A percentile compares a stretch with the other conserved stretches of the same genome.
phyloP scores from a whole-genome alignment of 2,888 invertebrate genomes.

The Trissolcus japonicus region DNA sequence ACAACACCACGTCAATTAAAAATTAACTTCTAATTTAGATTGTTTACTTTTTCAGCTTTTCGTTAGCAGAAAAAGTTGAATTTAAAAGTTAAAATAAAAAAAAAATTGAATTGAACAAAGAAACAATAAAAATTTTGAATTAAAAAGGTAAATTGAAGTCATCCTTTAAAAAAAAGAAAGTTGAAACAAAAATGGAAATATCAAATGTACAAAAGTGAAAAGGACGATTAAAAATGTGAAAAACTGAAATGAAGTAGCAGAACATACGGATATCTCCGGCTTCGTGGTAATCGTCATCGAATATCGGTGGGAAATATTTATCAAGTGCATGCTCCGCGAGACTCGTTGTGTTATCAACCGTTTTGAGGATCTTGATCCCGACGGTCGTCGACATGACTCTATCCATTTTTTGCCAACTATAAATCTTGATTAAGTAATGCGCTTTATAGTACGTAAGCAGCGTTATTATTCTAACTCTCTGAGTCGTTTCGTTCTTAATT shows the following conservation, averaged over 20 bases:
- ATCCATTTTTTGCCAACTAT: constrained; percentile 85
- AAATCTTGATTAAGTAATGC: constrained; percentile 80
- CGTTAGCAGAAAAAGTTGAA: too few relatives aligned
- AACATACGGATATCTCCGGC: constrained; percentile 34
- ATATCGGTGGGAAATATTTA: constrained; percentile 82
- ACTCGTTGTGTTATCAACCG: constrained; percentile 83
- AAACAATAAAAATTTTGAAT: too few relatives aligned
- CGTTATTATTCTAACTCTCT: constrained; percentile 66
- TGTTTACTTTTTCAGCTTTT: too few relatives aligned
- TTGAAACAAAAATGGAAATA: background rate
- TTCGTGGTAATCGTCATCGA: constrained; percentile 78
- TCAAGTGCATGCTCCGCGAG: constrained; percentile 85
- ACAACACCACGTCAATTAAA: background rate
- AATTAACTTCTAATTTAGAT: background rate
- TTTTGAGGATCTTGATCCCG: constrained; percentile 83
- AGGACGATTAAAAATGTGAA: background rate
- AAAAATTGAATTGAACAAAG: too few relatives aligned
- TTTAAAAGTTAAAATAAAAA: too few relatives aligned
- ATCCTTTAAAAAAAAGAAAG: background rate
- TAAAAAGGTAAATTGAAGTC: too few relatives aligned
- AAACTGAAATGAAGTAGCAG: background rate
- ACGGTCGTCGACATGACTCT: constrained; percentile 83
- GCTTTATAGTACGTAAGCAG: constrained; percentile 77
- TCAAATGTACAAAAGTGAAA: background rate
- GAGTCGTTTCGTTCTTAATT: constrained; percentile 67